Percentiles rank a stretch among this genome's conserved stretches.
These are phyloP conservation scores for Megalurothrips usitatus DNA, from an alignment of 2,888 invertebrate species.

Conservation along the genomic window DNA sequence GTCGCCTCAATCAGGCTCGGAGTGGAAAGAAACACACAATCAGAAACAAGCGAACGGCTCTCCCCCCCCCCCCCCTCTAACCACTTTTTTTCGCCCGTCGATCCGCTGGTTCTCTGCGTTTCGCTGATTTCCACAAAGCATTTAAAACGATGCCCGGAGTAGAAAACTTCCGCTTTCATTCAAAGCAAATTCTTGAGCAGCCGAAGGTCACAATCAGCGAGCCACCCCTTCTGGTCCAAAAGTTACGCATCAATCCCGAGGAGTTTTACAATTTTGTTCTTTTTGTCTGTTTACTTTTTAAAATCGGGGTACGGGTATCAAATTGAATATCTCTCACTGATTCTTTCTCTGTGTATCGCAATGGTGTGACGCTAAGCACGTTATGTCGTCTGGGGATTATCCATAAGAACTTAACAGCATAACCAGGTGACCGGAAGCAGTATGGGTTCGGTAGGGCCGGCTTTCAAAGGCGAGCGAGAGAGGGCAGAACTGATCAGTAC, in stretches of 20 bases:
- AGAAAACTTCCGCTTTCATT: neutral
- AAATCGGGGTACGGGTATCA: too few species aligned
- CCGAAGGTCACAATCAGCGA: neutral
- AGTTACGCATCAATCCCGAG: neutral
- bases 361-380: neutral
- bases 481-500: too few species aligned
- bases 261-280: neutral
- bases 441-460: neutral
- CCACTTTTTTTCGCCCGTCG: neutral
- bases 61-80: neutral
- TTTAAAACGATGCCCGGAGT: too few species aligned
- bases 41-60: neutral
- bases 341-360: too few species aligned
- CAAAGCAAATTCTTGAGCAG: neutral
- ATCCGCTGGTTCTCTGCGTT: neutral
- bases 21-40: constrained; percentile 14
- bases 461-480: neutral
- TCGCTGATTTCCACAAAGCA: neutral
- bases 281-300: neutral
- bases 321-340: too few species aligned
- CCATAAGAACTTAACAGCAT: constrained; percentile 18
- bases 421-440: constrained; percentile 1
- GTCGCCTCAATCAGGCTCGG: neutral
- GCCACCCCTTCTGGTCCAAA: neutral
- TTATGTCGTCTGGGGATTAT: constrained; percentile 5